phyloP scores from a whole-genome alignment of 2,797 vertebrate species.

The Bovichtus variegatus region DNA sequence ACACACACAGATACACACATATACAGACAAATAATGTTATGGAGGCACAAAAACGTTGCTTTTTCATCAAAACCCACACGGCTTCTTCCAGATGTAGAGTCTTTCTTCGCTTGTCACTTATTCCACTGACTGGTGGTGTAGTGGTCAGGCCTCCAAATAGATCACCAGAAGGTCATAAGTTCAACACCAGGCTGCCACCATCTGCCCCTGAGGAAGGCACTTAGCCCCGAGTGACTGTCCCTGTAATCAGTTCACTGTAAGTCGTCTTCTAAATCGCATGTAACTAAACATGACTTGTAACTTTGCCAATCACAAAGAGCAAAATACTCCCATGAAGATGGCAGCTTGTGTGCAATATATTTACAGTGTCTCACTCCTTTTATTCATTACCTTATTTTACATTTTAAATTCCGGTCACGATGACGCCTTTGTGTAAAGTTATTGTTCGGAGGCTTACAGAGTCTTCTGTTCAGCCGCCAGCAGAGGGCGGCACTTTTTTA shows the following conservation, averaged over 20 bases:
- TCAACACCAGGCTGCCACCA: no score
- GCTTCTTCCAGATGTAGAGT: background rate
- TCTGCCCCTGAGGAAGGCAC: no score
- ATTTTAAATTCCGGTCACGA: background rate
- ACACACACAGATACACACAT: background rate
- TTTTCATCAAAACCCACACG: background rate
- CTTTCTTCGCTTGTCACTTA: background rate
- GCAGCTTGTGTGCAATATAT: no score
- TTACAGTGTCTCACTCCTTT: background rate
- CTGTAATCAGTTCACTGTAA: no score
- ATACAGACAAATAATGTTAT: background rate
- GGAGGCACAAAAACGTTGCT: background rate
- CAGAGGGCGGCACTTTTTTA: slow-evolving; percentile 72
- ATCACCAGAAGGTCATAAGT: no score
- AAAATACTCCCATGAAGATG: no score
- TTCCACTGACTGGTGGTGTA: no score
- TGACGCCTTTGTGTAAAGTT: background rate
- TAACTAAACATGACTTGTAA: no score
- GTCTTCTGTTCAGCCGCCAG: slow-evolving; percentile 54
- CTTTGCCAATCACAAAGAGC: no score
- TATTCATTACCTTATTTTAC: background rate
- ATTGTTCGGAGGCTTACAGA: background rate
- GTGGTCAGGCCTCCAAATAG: no score
- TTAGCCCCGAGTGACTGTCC: no score
- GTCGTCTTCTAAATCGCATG: no score